Percentiles rank a stretch among this genome's conserved stretches.
Evolutionary conservation across 2,888 invertebrate species (phyloP).

Genomic region (Cantharis rufa): DNA sequence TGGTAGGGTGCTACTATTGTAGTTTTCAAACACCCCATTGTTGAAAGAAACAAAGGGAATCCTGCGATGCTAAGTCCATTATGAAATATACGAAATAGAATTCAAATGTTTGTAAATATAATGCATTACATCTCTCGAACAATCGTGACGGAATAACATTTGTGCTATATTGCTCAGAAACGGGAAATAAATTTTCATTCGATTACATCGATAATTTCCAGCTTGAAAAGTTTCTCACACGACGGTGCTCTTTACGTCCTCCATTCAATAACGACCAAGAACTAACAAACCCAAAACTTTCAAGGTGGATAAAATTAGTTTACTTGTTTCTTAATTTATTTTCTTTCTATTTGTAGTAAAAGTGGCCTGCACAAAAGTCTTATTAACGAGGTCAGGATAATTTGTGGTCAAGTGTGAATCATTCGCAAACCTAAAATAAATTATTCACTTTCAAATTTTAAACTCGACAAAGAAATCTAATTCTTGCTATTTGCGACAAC

Average conservation of each 20-base stretch:
- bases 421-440: conserved; percentile 22
- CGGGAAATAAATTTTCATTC: neutral
- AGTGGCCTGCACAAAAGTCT: conserved; percentile 8
- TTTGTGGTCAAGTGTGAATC: conserved; percentile 23
- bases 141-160: neutral
- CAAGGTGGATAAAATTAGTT: neutral
- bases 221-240: neutral
- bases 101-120: neutral
- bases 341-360: conserved; percentile 12
- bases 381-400: conserved; percentile 27
- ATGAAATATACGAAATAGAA: neutral
- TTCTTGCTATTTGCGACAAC: neutral
- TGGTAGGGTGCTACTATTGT: neutral
- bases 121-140: neutral
- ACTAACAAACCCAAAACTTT: neutral
- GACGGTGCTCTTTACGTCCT: neutral
- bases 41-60: neutral
- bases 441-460: neutral
- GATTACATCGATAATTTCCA: neutral
- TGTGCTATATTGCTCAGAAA: neutral
- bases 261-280: neutral
- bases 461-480: neutral
- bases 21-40: neutral
- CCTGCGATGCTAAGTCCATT: neutral
- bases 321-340: conserved; percentile 6